Evolutionary conservation across 2,888 invertebrate genomes (phyloP).

Genomic region (Strigamia crassipes): DNA sequence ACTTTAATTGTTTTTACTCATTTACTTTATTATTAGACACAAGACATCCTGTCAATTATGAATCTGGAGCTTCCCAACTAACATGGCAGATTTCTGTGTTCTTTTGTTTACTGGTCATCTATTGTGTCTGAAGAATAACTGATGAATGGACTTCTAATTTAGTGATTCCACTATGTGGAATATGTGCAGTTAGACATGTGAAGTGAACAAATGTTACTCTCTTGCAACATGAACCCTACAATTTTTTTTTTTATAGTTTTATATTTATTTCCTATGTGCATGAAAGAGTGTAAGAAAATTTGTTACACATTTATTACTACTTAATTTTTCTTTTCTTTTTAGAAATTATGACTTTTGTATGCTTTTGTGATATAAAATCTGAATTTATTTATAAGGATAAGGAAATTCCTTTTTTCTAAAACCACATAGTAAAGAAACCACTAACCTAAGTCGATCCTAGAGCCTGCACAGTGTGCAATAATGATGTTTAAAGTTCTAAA

Average conservation of each 20-base stretch:
- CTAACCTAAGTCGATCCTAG: no score
- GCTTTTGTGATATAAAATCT: constrained; percentile 30
- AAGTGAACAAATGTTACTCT: neutral
- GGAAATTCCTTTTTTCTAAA: no score
- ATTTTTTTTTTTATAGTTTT: constrained; percentile 5
- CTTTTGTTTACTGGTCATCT: neutral
- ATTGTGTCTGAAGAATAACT: neutral
- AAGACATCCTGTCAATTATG: neutral
- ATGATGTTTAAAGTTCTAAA: no score
- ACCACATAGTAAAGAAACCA: no score
- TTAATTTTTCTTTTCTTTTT: neutral
- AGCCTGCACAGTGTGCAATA: no score
- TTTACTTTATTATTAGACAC: neutral
- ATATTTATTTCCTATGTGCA: constrained; percentile 25
- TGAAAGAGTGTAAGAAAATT: constrained; percentile 11
- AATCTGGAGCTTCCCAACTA: neutral
- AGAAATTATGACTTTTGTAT: constrained; percentile 22
- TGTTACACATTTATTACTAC: neutral
- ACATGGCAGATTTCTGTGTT: neutral
- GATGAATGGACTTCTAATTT: constrained; percentile 6
- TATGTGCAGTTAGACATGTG: neutral
- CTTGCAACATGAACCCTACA: neutral
- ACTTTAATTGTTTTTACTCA: neutral
- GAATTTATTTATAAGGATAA: constrained; percentile 14
- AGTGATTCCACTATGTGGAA: constrained; percentile 25